A percentile compares a stretch with the other conserved stretches of the same genome.
phyloP scores from a whole-genome alignment of 2,888 invertebrate genomes.

The Danaus chrysippus region DNA sequence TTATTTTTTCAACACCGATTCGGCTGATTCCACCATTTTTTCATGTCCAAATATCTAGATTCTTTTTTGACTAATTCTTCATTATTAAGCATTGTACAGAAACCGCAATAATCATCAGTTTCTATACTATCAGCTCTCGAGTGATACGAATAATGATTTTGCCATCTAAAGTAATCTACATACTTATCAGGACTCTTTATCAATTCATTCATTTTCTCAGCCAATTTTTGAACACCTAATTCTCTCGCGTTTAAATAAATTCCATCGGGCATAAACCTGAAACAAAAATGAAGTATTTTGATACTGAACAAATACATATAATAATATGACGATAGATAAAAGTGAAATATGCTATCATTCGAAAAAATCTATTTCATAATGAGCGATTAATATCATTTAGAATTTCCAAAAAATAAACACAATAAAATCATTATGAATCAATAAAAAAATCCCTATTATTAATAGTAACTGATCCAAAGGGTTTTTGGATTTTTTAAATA shows the following conservation, averaged over 20 bases:
- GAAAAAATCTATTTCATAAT: too few relatives aligned
- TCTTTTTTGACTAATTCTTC: constrained; percentile 41
- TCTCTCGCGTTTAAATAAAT: constrained; percentile 57
- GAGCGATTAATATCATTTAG: too few relatives aligned
- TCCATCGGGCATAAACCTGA: constrained; percentile 64
- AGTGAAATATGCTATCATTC: too few relatives aligned
- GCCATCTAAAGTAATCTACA: constrained; percentile 60
- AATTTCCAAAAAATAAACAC: too few relatives aligned
- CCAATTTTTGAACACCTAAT: constrained; percentile 44
- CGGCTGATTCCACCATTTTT: constrained; percentile 56
- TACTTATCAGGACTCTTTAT: constrained; percentile 52
- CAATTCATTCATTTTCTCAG: constrained; percentile 49
- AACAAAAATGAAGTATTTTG: constrained; percentile 28
- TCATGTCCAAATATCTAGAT: constrained; percentile 48
- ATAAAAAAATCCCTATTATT: too few relatives aligned
- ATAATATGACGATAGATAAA: neutral
- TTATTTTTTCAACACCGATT: constrained; percentile 26
- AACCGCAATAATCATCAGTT: constrained; percentile 60
- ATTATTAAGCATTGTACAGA: constrained; percentile 57
- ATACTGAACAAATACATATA: neutral
- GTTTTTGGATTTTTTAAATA: too few relatives aligned
- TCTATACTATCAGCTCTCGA: constrained; percentile 43
- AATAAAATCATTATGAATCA: too few relatives aligned
- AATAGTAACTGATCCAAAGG: too few relatives aligned
- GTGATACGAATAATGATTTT: constrained; percentile 57